Evolutionary conservation across 2,888 invertebrate genomes (phyloP).

Genomic region (Anoncus sp.): DNA sequence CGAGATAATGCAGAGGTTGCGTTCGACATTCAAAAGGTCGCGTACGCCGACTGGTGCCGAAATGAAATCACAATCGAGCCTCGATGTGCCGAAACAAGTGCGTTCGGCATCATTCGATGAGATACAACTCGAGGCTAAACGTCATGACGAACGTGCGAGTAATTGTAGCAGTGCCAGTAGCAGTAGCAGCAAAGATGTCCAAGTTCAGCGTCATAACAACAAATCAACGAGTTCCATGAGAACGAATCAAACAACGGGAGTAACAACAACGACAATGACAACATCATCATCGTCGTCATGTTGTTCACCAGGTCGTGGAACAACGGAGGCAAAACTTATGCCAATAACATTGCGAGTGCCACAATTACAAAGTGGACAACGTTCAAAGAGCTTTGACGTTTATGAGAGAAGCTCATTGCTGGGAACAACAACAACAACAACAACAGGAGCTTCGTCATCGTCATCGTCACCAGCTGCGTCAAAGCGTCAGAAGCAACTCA

Average conservation of each 20-base stretch:
- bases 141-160: constrained; percentile 83
- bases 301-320: constrained; percentile 76
- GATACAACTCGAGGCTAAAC: constrained; percentile 91
- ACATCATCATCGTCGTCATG: constrained; percentile 76
- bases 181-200: constrained; percentile 65
- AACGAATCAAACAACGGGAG: too few species aligned
- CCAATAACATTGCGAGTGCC: constrained; percentile 86
- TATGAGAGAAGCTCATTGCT: constrained; percentile 85
- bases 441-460: constrained; percentile 64
- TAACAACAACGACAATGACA: too few species aligned
- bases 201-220: constrained; percentile 54
- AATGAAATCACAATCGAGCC: constrained; percentile 96
- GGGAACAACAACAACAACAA: constrained; percentile 39
- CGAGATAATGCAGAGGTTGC: constrained; percentile 89
- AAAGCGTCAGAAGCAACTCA: constrained; percentile 68
- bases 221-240: constrained; percentile 52
- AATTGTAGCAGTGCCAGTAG: too few species aligned
- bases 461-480: constrained; percentile 69
- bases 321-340: constrained; percentile 71
- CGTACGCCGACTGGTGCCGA: constrained; percentile 95
- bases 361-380: constrained; percentile 86
- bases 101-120: constrained; percentile 96
- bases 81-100: constrained; percentile 95
- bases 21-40: constrained; percentile 94
- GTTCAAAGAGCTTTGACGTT: constrained; percentile 93